Evolutionary conservation across 1,140 invertebrate genomes (phyloP).

Genomic region (Hycleus phaleratus): DNA sequence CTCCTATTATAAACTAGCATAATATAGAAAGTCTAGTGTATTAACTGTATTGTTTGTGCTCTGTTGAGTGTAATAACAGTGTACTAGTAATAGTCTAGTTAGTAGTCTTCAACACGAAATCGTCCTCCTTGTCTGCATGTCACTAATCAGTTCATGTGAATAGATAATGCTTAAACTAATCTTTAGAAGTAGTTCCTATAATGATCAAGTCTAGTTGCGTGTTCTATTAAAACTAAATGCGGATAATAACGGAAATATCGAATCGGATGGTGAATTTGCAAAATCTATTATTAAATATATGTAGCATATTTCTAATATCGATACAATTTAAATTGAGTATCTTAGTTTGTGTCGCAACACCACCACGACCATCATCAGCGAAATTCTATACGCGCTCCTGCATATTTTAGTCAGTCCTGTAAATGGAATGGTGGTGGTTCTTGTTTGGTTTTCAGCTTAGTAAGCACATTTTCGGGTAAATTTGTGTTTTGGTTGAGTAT

Average conservation of each 20-base stretch:
- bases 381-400: slow-evolving; percentile 21
- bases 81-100: too few relatives aligned
- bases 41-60: too few relatives aligned
- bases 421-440: slow-evolving; percentile 16
- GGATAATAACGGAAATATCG: too few relatives aligned
- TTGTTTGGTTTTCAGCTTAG: slow-evolving; percentile 25
- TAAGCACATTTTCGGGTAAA: slow-evolving; percentile 25
- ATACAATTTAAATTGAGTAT: too few relatives aligned
- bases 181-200: neutral
- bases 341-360: too few relatives aligned
- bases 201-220: neutral
- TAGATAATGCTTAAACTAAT: neutral
- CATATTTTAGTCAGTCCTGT: slow-evolving; percentile 23
- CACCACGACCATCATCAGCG: neutral
- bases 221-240: too few relatives aligned
- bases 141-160: neutral
- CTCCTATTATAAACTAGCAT: too few relatives aligned
- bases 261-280: too few relatives aligned
- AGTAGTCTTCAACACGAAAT: neutral
- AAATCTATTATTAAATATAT: too few relatives aligned
- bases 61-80: too few relatives aligned
- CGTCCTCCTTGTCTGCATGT: neutral
- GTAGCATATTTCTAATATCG: too few relatives aligned
- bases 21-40: too few relatives aligned
- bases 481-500: slow-evolving; percentile 22